Base-by-base conservation (phyloP, 2,113 vertebrate genomes). In the Steatornis caripensis region DNA sequence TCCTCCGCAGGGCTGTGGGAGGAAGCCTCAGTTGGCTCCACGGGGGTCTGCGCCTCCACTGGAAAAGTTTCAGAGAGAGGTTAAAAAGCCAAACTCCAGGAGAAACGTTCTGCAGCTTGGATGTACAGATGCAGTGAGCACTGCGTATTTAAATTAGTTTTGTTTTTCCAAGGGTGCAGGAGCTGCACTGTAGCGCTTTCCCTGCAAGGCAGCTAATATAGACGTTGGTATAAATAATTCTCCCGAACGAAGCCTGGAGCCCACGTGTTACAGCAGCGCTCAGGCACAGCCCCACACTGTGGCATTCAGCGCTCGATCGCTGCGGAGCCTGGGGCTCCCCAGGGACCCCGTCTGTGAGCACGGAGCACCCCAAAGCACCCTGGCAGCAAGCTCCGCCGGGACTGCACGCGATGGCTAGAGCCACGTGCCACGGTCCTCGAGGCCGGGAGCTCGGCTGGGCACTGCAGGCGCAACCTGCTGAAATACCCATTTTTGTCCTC, bases 141-240 rank as follows among this genome's bases (percentile, higher is more conserved):
- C 16, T 3, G 17, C n/a, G 0, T 29, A 62, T 57, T 51, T 3
- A 2, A 11, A 69, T 29, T 23, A 0, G 8, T 43, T 64, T 68
- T n/a, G 3, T 36, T 64, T 76, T 64, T 61, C 49, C 15, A 9
- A 53, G n/a, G 70, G 43, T n/a, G 65, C 79, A 69, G 78, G 80
- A 90, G 81, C 80, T 70, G 64, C 41, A 34, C 6, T 0, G 4
- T 32, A 49, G 64, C 1, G 3, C 53, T 18, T 13, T 54, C n/a
- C 11, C 48, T 82, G 60, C 74, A 5, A 66, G 84, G 89, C 92
- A 82, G 61, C 74, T 51, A 36, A 66, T 64, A 48, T 8, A 85
- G 75, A 85, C 22, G 66, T 29, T 58, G 71, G 83, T 88, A 93
- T 89, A 94, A 96, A 93, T 93, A 94, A 92, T 94, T 45, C 66